Evolutionary conservation across 2,797 vertebrate species (phyloP).

Genomic region (Zalophus californianus): DNA sequence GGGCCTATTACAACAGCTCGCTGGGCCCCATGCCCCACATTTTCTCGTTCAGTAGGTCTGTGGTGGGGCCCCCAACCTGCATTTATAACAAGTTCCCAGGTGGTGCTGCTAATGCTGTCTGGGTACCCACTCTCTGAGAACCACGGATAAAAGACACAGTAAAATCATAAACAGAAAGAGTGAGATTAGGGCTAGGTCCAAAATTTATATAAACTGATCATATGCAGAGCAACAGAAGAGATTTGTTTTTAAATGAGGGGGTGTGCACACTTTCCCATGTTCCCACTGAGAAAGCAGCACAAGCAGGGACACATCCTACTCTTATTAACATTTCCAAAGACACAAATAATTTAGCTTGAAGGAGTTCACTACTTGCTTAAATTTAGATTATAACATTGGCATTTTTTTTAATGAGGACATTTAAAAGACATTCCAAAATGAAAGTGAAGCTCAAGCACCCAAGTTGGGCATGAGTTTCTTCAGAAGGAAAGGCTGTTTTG

Average conservation of each 20-base stretch:
- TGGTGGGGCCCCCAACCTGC: background rate
- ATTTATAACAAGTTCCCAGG: background rate
- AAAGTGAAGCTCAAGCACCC: constrained; percentile 4
- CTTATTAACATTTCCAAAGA: background rate
- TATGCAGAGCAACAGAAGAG: background rate
- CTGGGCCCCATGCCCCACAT: rapidly evolving
- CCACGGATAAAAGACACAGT: background rate
- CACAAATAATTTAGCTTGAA: background rate
- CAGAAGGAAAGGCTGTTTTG: background rate
- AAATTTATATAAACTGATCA: background rate
- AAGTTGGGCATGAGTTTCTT: background rate
- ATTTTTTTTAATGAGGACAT: background rate
- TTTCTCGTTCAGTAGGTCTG: background rate
- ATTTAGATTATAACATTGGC: background rate
- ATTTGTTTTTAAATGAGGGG: background rate
- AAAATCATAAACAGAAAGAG: background rate
- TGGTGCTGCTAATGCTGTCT: background rate
- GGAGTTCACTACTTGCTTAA: background rate
- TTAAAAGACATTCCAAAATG: background rate
- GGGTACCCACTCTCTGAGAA: background rate
- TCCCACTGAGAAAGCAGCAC: background rate
- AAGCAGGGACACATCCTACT: background rate
- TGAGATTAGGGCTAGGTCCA: background rate
- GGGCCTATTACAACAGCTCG: background rate
- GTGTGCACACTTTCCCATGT: background rate